Conservation (phyloP, 2,113 vertebrate genomes). For the Paratilapia polleni region DNA sequence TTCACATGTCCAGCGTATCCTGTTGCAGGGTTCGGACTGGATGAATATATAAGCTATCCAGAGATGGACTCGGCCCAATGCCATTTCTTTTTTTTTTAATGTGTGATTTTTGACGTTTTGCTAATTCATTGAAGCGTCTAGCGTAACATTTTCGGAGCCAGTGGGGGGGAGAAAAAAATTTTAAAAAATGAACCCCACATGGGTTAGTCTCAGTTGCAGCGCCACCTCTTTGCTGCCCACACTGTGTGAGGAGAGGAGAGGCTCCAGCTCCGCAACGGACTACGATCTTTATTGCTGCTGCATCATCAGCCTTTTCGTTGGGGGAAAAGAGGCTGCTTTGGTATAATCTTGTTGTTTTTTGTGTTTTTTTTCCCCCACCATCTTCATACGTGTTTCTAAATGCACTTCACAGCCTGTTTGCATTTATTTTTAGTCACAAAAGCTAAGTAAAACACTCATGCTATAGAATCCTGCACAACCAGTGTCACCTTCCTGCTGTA, state of each 20-base stretch:
- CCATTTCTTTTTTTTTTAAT: background rate
- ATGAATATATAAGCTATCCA: too few species aligned
- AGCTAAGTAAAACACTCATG: too few species aligned
- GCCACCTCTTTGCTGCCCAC: background rate
- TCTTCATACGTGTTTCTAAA: too few species aligned
- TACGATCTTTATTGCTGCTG: background rate
- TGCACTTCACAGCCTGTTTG: too few species aligned
- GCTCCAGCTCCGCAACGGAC: background rate
- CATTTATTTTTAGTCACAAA: too few species aligned
- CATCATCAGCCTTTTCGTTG: background rate
- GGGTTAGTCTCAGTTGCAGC: too few species aligned
- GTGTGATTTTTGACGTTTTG: background rate
- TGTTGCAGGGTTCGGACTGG: background rate
- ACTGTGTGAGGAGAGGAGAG: background rate
- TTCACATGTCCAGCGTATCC: background rate
- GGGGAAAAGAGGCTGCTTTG: too few species aligned
- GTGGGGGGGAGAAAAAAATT: too few species aligned
- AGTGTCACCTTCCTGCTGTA: background rate
- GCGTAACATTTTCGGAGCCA: background rate
- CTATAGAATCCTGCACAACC: background rate
- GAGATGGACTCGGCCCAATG: too few species aligned
- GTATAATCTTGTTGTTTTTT: background rate
- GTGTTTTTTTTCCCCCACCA: background rate
- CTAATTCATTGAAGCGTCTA: background rate
- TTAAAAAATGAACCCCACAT: too few species aligned